A percentile compares a stretch with the other conserved stretches of the same genome.
Conservation (phyloP, 1,140 invertebrate genomes). For the Nymphalis io region DNA sequence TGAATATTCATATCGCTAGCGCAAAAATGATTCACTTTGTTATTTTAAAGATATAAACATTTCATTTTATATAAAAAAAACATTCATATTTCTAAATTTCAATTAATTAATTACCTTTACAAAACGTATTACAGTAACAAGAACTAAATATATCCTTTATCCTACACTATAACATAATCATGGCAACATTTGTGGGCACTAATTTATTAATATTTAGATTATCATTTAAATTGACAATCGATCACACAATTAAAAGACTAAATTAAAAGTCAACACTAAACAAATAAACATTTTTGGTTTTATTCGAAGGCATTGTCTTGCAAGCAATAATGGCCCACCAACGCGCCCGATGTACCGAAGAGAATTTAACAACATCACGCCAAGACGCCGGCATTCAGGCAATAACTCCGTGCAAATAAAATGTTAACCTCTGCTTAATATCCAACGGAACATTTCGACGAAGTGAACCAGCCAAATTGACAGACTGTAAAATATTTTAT, state of each 20-base stretch:
- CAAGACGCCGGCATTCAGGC: constrained; percentile 54
- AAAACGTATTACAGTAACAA: neutral
- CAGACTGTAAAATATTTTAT: constrained; percentile 81
- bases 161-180: no score
- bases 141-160: no score
- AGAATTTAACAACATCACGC: constrained; percentile 66
- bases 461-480: constrained; percentile 71
- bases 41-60: constrained; percentile 28
- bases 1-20: constrained; percentile 33
- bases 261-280: constrained; percentile 33
- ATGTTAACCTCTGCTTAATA: constrained; percentile 79
- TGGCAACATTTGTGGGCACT: no score
- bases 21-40: constrained; percentile 33
- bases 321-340: constrained; percentile 63
- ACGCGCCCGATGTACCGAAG: constrained; percentile 50
- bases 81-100: neutral
- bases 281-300: constrained; percentile 65
- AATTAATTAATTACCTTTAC: neutral
- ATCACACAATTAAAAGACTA: neutral
- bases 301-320: constrained; percentile 66
- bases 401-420: constrained; percentile 75
- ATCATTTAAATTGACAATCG: neutral
- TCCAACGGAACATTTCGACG: constrained; percentile 62
- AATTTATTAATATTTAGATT: neutral
- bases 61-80: constrained; percentile 19